These are phyloP conservation scores for Porites cylindrica DNA, from an alignment of 92 coral and sea anemone species.

Conservation along the genomic window DNA sequence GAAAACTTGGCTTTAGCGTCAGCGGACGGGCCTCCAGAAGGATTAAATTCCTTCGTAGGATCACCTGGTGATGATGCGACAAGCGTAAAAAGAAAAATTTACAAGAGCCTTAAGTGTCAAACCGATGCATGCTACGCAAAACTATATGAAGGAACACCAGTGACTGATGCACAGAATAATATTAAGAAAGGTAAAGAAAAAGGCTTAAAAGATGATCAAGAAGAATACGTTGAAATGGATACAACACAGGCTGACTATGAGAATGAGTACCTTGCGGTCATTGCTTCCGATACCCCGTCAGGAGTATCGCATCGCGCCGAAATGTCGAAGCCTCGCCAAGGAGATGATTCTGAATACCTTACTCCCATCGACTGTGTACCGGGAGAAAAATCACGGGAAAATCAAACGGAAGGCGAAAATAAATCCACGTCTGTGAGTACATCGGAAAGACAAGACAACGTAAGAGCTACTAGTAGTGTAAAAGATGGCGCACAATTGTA, in stretches of 20 bases:
- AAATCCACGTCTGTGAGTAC: background rate
- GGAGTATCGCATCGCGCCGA: background rate
- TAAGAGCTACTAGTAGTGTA: background rate
- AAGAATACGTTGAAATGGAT: background rate
- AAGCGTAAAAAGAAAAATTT: background rate
- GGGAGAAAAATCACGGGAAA: background rate
- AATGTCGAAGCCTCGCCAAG: background rate
- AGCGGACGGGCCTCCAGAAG: background rate
- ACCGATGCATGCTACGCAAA: background rate
- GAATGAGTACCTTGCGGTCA: conserved; percentile 19
- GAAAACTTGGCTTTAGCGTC: background rate
- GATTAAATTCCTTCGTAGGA: background rate
- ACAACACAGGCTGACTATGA: conserved; percentile 10
- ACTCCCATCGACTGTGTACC: background rate
- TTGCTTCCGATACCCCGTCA: background rate
- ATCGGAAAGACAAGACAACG: background rate
- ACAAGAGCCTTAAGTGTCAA: conserved; percentile 18
- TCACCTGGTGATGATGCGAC: background rate
- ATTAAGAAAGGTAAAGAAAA: background rate
- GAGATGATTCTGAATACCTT: conserved; percentile 18
- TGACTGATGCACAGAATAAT: background rate
- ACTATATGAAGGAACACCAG: background rate
- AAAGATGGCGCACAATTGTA: background rate
- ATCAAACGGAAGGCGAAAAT: background rate
- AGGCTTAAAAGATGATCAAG: background rate